Conservation (phyloP, 2,888 invertebrate genomes). For the Trileptium ribeirensis region DNA sequence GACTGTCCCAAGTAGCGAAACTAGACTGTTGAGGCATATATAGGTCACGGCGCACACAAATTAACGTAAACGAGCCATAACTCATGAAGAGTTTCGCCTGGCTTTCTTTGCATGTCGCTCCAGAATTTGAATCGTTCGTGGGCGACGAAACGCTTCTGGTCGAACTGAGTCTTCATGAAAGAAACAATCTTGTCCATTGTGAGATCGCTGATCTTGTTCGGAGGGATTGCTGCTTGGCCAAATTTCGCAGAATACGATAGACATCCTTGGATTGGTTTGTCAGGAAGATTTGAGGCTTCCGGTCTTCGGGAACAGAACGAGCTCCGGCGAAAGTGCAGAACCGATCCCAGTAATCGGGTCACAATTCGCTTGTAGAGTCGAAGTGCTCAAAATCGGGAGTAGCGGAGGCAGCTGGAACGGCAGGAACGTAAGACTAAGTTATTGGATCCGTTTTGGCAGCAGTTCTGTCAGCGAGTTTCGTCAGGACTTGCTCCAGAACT, state of each 20-base stretch:
- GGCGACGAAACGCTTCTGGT: constrained; percentile 28
- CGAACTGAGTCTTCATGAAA: constrained; percentile 25
- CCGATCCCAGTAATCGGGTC: constrained; percentile 8
- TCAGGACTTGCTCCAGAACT: too few relatives aligned
- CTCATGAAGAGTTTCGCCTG: constrained; percentile 34
- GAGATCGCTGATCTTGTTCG: constrained; percentile 9
- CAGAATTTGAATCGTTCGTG: constrained; percentile 32
- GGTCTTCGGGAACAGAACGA: neutral
- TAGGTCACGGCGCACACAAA: too few relatives aligned
- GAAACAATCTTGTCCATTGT: neutral
- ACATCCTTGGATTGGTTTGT: constrained; percentile 1
- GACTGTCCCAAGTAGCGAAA: too few relatives aligned
- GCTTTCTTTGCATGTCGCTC: constrained; percentile 32
- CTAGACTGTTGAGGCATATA: too few relatives aligned
- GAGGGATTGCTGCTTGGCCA: constrained; percentile 3
- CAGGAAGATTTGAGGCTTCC: constrained; percentile 5
- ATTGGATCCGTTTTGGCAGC: too few relatives aligned
- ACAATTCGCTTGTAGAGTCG: neutral
- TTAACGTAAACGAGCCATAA: too few relatives aligned
- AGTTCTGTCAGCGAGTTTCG: too few relatives aligned
- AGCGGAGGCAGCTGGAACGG: too few relatives aligned
- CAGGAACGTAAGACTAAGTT: too few relatives aligned
- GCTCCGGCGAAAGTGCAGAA: constrained; percentile 3
- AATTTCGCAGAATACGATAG: neutral
- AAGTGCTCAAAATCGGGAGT: neutral